Evolutionary conservation across 1,140 invertebrate genomes (phyloP).

Genomic region (Ladona fulva): DNA sequence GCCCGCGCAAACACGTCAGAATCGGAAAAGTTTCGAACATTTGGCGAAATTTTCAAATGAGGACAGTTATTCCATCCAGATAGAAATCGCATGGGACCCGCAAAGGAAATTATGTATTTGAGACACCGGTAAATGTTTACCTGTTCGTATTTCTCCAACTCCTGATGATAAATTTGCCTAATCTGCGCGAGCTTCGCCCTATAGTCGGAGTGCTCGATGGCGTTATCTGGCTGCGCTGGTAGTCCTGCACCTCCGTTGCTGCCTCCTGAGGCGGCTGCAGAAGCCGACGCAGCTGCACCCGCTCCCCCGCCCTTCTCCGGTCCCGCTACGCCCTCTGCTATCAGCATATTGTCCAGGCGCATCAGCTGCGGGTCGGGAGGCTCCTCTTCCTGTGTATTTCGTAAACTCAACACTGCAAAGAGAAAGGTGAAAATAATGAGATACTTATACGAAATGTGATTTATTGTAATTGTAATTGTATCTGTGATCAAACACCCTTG

Average conservation of each 20-base stretch:
- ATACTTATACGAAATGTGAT: too few species aligned
- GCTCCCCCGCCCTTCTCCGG: conserved; percentile 94
- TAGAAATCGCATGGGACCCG: too few species aligned
- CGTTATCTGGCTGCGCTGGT: conserved; percentile 76
- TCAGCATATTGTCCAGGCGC: conserved; percentile 98
- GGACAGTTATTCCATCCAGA: too few species aligned
- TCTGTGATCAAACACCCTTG: too few species aligned
- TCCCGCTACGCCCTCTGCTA: conserved; percentile 97
- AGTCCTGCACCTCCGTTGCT: conserved; percentile 71
- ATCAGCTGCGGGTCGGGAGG: conserved; percentile 98
- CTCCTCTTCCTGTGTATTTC: conserved; percentile 97
- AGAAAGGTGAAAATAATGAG: conserved; percentile 13
- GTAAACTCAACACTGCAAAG: conserved; percentile 75
- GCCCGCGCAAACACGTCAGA: too few species aligned
- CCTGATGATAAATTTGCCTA: conserved; percentile 97
- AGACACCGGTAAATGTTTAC: conserved; percentile 38
- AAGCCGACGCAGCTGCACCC: conserved; percentile 79
- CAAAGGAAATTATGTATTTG: too few species aligned
- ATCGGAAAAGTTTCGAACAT: too few species aligned
- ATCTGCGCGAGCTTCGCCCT: conserved; percentile 98
- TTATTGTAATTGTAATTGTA: too few species aligned
- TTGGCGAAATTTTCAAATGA: too few species aligned
- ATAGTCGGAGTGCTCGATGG: conserved; percentile 98
- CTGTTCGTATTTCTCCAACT: conserved; percentile 98
- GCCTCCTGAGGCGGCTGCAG: conserved; percentile 79